Evolutionary conservation across 2,797 vertebrate genomes (phyloP).

Genomic region (Cyprinella venusta): DNA sequence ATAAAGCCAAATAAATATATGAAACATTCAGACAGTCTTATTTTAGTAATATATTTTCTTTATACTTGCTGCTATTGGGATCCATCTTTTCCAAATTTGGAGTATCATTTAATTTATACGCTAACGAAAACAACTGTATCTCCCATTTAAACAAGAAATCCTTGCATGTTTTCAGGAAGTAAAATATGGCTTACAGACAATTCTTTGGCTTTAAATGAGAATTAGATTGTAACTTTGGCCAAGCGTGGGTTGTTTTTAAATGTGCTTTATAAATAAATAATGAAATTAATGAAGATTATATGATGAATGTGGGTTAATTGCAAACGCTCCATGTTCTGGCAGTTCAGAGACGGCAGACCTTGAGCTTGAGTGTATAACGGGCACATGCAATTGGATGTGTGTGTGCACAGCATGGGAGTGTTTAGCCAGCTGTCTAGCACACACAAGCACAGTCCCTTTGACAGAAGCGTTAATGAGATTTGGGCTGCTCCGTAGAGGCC

Average conservation of each 20-base stretch:
- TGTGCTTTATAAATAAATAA: too few relatives aligned
- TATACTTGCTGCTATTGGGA: too few relatives aligned
- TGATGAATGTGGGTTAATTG: conserved; percentile 46
- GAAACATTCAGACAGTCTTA: conserved; percentile 22
- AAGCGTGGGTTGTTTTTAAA: too few relatives aligned
- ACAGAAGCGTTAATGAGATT: conserved; percentile 58
- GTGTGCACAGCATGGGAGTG: conserved; percentile 51
- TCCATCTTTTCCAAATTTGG: too few relatives aligned
- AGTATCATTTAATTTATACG: too few relatives aligned
- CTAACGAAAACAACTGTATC: too few relatives aligned
- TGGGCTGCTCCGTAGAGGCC: conserved; percentile 53
- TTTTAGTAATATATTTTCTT: not conserved
- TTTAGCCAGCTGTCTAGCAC: conserved; percentile 56
- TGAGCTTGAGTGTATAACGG: conserved; percentile 42
- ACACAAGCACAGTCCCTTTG: conserved; percentile 13
- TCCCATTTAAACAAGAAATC: too few relatives aligned
- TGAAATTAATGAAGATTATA: too few relatives aligned
- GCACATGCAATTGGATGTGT: conserved; percentile 46
- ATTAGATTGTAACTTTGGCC: too few relatives aligned
- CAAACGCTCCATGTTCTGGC: conserved; percentile 7
- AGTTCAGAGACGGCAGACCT: conserved; percentile 36
- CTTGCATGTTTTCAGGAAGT: too few relatives aligned
- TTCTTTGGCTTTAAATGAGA: too few relatives aligned
- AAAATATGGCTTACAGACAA: too few relatives aligned
- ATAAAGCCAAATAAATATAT: conserved; percentile 3